Evolutionary conservation across 2,888 invertebrate species (phyloP).

Genomic region (Alcis repandata): DNA sequence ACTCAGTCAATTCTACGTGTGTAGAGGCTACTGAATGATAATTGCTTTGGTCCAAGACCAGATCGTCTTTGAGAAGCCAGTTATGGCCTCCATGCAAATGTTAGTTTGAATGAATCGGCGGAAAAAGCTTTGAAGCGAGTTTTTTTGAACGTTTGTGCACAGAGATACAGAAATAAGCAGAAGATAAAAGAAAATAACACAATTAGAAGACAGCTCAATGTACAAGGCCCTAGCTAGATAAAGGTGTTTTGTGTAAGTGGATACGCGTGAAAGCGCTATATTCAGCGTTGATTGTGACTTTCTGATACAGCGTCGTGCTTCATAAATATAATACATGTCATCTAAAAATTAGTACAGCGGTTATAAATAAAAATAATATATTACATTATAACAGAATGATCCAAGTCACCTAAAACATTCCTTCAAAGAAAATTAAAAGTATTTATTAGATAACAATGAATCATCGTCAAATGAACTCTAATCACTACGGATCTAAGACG

Average conservation of each 20-base stretch:
- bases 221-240: constrained; percentile 47
- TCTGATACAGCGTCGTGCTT: constrained; percentile 56
- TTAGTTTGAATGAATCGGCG: constrained; percentile 1
- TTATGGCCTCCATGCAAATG: constrained; percentile 47
- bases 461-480: constrained; percentile 59
- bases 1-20: background rate
- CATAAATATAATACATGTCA: constrained; percentile 47
- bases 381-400: constrained; percentile 63
- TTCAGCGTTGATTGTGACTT: constrained; percentile 52
- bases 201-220: constrained; percentile 37
- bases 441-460: constrained; percentile 40
- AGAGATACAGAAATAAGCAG: constrained; percentile 32
- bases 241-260: constrained; percentile 56
- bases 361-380: constrained; percentile 51
- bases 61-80: constrained; percentile 31
- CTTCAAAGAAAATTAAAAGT: constrained; percentile 60
- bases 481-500: constrained; percentile 68
- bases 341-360: constrained; percentile 51
- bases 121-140: constrained; percentile 7
- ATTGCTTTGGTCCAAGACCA: background rate
- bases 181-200: constrained; percentile 34
- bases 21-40: background rate
- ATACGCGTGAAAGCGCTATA: constrained; percentile 52
- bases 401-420: constrained; percentile 80
- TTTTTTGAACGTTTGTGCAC: constrained; percentile 14